These are phyloP conservation scores for Craniophora ligustri DNA, from an alignment of 2,888 invertebrate genomes.

Conservation along the genomic window DNA sequence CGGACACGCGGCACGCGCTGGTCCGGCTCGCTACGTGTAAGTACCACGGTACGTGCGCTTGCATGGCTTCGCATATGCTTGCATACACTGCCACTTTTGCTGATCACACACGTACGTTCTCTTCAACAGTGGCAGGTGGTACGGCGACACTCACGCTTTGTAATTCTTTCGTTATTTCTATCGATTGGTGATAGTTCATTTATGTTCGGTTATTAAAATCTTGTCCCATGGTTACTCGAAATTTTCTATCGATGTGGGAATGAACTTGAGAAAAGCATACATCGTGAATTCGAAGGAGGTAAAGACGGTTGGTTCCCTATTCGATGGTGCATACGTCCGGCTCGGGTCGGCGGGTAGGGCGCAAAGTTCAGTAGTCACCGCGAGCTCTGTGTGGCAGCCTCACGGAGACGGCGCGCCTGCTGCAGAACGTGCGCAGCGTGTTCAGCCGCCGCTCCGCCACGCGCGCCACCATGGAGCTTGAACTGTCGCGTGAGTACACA, in stretches of 20 bases:
- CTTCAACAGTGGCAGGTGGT: slow-evolving; percentile 59
- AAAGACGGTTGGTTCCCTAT: slow-evolving; percentile 40
- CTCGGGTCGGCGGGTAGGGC: slow-evolving; percentile 38
- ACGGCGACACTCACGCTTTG: slow-evolving; percentile 60
- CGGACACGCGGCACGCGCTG: slow-evolving; percentile 95
- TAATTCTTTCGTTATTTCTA: slow-evolving; percentile 31
- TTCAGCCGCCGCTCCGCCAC: slow-evolving; percentile 94
- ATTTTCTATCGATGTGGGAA: slow-evolving; percentile 43
- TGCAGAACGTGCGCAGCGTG: slow-evolving; percentile 98
- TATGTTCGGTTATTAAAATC: slow-evolving; percentile 24
- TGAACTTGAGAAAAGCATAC: slow-evolving; percentile 1
- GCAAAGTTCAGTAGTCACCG: slow-evolving; percentile 75
- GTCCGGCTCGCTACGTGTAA: slow-evolving; percentile 96
- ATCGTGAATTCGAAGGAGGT: neutral
- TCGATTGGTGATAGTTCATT: slow-evolving; percentile 45
- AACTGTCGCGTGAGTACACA: slow-evolving; percentile 96
- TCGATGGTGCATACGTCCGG: slow-evolving; percentile 20
- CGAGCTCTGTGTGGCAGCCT: slow-evolving; percentile 91
- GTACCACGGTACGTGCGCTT: slow-evolving; percentile 84
- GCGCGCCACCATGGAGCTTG: slow-evolving; percentile 95
- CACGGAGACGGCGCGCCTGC: slow-evolving; percentile 98
- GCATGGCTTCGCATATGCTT: slow-evolving; percentile 64
- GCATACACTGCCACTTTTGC: slow-evolving; percentile 25
- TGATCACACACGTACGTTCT: slow-evolving; percentile 2
- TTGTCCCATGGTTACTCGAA: slow-evolving; percentile 25